Percentiles rank a stretch among this genome's conserved stretches.
Evolutionary conservation across 2,113 vertebrate species (phyloP).

Genomic region (Craseonycteris thonglongyai): DNA sequence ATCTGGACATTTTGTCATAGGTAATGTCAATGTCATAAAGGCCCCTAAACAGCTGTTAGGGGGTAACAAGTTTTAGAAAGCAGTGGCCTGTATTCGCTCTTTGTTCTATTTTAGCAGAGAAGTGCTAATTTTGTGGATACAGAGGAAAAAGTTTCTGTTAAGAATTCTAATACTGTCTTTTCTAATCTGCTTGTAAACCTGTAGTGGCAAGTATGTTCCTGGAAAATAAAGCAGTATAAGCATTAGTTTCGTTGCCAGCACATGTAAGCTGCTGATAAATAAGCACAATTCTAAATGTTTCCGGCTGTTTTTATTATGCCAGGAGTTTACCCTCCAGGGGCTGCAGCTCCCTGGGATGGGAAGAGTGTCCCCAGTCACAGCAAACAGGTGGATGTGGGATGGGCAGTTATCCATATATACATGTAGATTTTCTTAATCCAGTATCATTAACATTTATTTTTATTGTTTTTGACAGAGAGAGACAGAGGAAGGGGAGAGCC

Average conservation of each 20-base stretch:
- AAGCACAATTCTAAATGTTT: not conserved
- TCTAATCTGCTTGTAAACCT: not conserved
- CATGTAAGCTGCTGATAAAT: not conserved
- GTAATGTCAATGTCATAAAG: not conserved
- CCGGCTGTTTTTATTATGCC: not conserved
- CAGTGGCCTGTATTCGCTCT: not conserved
- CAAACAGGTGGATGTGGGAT: not conserved
- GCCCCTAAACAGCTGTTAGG: not conserved
- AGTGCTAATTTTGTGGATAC: not conserved
- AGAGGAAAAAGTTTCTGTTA: not conserved
- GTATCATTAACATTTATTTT: not conserved
- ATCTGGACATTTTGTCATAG: not conserved
- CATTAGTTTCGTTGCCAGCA: not conserved
- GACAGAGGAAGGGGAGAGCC: too few relatives aligned
- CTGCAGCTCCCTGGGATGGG: not conserved
- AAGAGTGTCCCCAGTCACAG: not conserved
- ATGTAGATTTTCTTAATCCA: not conserved
- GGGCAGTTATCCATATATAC: not conserved
- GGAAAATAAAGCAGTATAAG: not conserved
- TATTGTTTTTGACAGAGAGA: too few relatives aligned
- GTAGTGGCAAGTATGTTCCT: not conserved
- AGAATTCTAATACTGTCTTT: not conserved
- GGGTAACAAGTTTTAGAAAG: not conserved
- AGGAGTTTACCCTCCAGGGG: fast-evolving
- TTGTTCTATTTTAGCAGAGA: not conserved